phyloP scores from a whole-genome alignment of 2,888 invertebrate genomes.

The Melinaea menophilus region DNA sequence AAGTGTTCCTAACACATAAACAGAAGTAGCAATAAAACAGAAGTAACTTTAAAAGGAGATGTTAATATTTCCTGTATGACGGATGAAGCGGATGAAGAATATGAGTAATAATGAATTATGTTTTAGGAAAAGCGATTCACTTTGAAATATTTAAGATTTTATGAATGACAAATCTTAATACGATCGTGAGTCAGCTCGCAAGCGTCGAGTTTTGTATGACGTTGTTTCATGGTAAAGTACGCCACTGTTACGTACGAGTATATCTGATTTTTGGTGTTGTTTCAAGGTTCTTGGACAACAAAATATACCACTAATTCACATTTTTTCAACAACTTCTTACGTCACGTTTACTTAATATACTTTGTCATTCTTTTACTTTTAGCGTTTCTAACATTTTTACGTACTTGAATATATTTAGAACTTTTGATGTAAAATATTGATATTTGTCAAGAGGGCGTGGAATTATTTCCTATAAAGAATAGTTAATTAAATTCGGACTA shows the following conservation, averaged over 20 bases:
- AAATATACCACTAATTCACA: slow-evolving; percentile 5
- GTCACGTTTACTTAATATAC: neutral
- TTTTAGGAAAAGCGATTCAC: slow-evolving; percentile 39
- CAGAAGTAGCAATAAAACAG: neutral
- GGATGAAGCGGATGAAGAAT: slow-evolving; percentile 17
- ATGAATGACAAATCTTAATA: slow-evolving; percentile 65
- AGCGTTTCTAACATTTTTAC: neutral
- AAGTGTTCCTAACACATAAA: neutral
- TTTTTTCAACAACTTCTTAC: neutral
- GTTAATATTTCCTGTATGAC: slow-evolving; percentile 27
- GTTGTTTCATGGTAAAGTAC: slow-evolving; percentile 46
- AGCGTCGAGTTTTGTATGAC: slow-evolving; percentile 51
- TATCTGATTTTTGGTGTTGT: slow-evolving; percentile 43
- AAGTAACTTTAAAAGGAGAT: slow-evolving; percentile 42
- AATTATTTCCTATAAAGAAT: too few species aligned
- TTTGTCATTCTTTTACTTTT: neutral
- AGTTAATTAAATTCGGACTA: too few species aligned
- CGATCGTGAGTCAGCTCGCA: slow-evolving; percentile 57
- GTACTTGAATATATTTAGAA: too few species aligned
- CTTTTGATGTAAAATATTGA: too few species aligned
- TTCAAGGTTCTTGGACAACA: slow-evolving; percentile 39
- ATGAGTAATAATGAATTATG: slow-evolving; percentile 17
- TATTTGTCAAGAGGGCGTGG: too few species aligned
- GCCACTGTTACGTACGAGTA: slow-evolving; percentile 36
- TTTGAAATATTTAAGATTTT: slow-evolving; percentile 50